phyloP scores from a whole-genome alignment of 1,140 invertebrate species.

The Psilanteris sp. region DNA sequence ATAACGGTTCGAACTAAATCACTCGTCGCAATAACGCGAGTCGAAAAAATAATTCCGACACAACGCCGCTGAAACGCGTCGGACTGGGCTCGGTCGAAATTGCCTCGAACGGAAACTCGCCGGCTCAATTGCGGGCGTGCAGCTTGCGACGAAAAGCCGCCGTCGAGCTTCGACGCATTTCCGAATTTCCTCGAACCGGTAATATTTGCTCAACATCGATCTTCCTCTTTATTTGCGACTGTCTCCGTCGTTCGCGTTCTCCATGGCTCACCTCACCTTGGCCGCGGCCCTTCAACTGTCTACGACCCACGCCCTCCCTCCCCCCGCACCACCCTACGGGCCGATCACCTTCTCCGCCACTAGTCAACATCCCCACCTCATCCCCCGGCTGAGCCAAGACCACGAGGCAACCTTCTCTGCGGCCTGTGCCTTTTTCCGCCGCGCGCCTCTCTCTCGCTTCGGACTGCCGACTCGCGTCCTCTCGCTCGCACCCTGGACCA shows the following conservation, averaged over 20 bases:
- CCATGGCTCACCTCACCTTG: constrained; percentile 65
- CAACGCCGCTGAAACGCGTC: no score
- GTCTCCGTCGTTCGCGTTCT: constrained; percentile 48
- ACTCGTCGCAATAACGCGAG: no score
- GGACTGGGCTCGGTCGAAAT: no score
- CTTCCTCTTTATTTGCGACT: constrained; percentile 16
- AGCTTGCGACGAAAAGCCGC: no score
- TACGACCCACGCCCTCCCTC: constrained; percentile 65
- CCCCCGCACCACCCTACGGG: constrained; percentile 49
- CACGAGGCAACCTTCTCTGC: constrained; percentile 60
- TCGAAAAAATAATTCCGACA: no score
- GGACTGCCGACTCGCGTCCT: not conserved
- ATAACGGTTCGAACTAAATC: no score
- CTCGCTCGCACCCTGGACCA: constrained; percentile 41
- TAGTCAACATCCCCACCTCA: constrained; percentile 58
- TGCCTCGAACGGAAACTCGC: no score
- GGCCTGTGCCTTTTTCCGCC: constrained; percentile 54
- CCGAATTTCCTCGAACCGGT: constrained; percentile 10
- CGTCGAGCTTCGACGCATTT: no score
- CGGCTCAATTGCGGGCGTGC: no score
- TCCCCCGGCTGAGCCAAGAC: constrained; percentile 50
- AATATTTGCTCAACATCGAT: constrained; percentile 17
- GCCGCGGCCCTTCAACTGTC: constrained; percentile 67
- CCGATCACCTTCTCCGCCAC: constrained; percentile 64
- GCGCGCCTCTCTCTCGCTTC: constrained; percentile 10